Percentiles rank a stretch among this genome's conserved stretches.
phyloP scores from a whole-genome alignment of 2,888 invertebrate species.

The Pardosa pseudoannulata region DNA sequence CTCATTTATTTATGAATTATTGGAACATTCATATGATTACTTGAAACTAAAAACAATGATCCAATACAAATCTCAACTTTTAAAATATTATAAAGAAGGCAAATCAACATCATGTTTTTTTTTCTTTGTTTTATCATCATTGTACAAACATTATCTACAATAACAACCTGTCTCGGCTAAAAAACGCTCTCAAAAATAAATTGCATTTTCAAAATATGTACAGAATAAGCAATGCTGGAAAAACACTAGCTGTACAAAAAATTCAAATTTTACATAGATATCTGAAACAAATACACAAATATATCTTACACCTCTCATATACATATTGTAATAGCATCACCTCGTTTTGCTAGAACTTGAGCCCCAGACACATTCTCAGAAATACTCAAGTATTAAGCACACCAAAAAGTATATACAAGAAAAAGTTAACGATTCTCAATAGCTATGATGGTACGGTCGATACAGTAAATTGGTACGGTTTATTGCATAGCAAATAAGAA shows the following conservation, averaged over 20 bases:
- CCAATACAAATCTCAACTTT: slow-evolving; percentile 67
- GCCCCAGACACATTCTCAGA: neutral
- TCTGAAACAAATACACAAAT: slow-evolving; percentile 43
- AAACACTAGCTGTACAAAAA: slow-evolving; percentile 68
- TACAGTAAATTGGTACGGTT: slow-evolving; percentile 59
- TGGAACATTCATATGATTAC: slow-evolving; percentile 65
- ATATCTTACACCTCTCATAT: slow-evolving; percentile 42
- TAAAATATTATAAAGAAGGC: slow-evolving; percentile 63
- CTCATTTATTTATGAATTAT: slow-evolving; percentile 59
- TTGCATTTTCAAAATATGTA: slow-evolving; percentile 69
- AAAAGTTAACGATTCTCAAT: slow-evolving; percentile 24
- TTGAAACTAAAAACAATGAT: slow-evolving; percentile 60
- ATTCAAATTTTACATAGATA: slow-evolving; percentile 57
- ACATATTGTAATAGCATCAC: slow-evolving; percentile 23
- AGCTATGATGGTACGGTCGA: slow-evolving; percentile 55
- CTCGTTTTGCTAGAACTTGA: neutral
- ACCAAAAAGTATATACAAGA: slow-evolving; percentile 62
- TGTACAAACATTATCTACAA: slow-evolving; percentile 66
- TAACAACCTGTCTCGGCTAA: slow-evolving; percentile 68
- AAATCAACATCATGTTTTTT: slow-evolving; percentile 42
- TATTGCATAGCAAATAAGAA: slow-evolving; percentile 59
- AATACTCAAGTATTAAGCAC: neutral
- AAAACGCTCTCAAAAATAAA: slow-evolving; percentile 71
- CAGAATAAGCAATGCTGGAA: slow-evolving; percentile 66
- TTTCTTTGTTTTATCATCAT: slow-evolving; percentile 57